Evolutionary conservation across 2,113 vertebrate genomes (phyloP).

Genomic region (Cygnus atratus): DNA sequence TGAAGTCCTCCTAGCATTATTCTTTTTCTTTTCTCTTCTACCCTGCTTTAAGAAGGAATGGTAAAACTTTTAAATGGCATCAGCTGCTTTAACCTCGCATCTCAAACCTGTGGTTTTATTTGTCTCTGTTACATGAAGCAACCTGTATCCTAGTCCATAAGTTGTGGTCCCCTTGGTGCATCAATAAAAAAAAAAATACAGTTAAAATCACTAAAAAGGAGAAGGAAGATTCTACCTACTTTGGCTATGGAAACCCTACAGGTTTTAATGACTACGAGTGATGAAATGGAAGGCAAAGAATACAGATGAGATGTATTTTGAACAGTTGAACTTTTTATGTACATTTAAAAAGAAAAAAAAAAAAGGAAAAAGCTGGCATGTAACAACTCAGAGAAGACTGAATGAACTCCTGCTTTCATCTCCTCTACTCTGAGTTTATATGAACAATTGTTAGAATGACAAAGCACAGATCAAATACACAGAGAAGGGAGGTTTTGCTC

Average conservation of each 20-base stretch:
- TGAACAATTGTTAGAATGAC: not conserved
- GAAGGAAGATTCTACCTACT: not conserved
- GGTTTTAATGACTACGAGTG: not conserved
- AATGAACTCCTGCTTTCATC: not conserved
- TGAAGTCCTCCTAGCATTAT: not conserved
- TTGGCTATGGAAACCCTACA: not conserved
- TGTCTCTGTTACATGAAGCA: not conserved
- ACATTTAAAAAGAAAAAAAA: not conserved
- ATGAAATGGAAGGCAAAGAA: slow-evolving; percentile 36
- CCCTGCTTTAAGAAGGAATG: not conserved
- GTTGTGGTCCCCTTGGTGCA: not conserved
- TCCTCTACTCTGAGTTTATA: not conserved
- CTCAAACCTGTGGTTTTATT: not conserved
- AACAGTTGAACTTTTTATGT: not conserved
- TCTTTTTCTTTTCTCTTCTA: not conserved
- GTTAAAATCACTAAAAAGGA: not conserved
- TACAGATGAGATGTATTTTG: not conserved
- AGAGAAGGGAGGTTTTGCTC: not conserved
- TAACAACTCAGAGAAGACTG: not conserved
- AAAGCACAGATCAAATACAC: not conserved
- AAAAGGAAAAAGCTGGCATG: not conserved
- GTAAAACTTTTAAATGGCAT: not conserved
- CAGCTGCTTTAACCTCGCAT: not conserved
- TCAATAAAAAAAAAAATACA: not conserved
- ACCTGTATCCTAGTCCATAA: not conserved